Conservation (phyloP, 2,797 vertebrate genomes). For the Microctenopoma stevenorrisi region DNA sequence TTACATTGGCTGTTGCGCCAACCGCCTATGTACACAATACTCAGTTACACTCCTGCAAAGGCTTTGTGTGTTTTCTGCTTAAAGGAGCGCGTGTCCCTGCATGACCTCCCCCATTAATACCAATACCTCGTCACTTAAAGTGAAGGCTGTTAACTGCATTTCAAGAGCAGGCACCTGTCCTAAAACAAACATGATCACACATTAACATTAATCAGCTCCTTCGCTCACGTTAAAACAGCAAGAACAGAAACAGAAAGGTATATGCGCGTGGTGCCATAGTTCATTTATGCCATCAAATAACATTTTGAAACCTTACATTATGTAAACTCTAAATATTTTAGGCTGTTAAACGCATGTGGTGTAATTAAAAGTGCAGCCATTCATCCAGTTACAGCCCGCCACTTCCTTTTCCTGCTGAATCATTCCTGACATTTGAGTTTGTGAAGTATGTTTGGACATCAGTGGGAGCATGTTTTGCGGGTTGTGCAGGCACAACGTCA, state of each 20-base stretch:
- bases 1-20: slow-evolving; percentile 33
- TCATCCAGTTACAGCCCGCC: background rate
- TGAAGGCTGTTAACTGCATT: slow-evolving; percentile 3
- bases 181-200: slow-evolving; percentile 3
- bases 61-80: slow-evolving; percentile 19
- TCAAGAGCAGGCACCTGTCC: background rate
- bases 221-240: background rate
- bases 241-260: background rate
- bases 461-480: slow-evolving; percentile 12
- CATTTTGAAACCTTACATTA: background rate
- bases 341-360: background rate
- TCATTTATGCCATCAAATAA: too few species aligned
- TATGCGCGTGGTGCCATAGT: background rate
- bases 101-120: background rate
- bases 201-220: background rate
- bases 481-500: slow-evolving; percentile 8
- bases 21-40: slow-evolving; percentile 51
- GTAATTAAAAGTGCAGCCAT: background rate
- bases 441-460: background rate
- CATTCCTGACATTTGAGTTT: background rate
- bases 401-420: background rate
- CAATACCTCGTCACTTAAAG: background rate
- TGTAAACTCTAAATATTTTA: background rate
- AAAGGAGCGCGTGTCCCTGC: background rate
- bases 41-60: slow-evolving; percentile 24